Evolutionary conservation across 2,888 invertebrate species (phyloP).

Genomic region (Campaea margaritaria): DNA sequence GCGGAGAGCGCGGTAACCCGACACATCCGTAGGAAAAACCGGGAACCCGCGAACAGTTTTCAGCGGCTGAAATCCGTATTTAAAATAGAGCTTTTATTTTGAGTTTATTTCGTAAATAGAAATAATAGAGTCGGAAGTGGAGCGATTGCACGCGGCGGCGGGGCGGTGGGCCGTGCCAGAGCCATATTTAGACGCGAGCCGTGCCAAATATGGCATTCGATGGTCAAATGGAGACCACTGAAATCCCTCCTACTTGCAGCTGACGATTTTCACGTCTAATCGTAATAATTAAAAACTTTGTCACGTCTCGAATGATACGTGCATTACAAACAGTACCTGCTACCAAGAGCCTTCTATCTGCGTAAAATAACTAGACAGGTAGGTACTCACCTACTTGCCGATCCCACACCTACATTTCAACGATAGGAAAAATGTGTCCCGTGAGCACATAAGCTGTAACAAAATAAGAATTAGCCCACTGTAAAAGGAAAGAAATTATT

Average conservation of each 20-base stretch:
- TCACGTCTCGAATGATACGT: slow-evolving; percentile 67
- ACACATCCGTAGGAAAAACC: slow-evolving; percentile 82
- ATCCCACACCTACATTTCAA: too few relatives aligned
- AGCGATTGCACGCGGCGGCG: slow-evolving; percentile 66
- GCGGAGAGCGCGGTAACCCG: slow-evolving; percentile 73
- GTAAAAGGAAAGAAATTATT: too few relatives aligned
- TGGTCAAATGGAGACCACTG: slow-evolving; percentile 92
- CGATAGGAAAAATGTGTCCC: too few relatives aligned
- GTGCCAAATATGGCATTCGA: slow-evolving; percentile 92
- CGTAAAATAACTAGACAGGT: background rate
- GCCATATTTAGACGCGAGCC: slow-evolving; percentile 93
- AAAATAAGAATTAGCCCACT: too few relatives aligned
- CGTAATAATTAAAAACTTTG: slow-evolving; percentile 78
- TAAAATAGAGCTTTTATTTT: slow-evolving; percentile 85
- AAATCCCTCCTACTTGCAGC: slow-evolving; percentile 89
- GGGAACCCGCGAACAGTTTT: slow-evolving; percentile 79
- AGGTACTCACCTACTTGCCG: too few relatives aligned
- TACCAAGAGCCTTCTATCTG: slow-evolving; percentile 14
- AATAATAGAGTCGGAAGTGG: slow-evolving; percentile 84
- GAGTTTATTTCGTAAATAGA: slow-evolving; percentile 85
- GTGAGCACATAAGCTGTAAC: too few relatives aligned
- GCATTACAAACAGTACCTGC: slow-evolving; percentile 39
- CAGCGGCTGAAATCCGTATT: slow-evolving; percentile 81
- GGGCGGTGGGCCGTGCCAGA: slow-evolving; percentile 89
- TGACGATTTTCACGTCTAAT: slow-evolving; percentile 83